These are phyloP conservation scores for Pseudochirops corinnae DNA, from an alignment of 2,797 vertebrate genomes.

Conservation along the genomic window DNA sequence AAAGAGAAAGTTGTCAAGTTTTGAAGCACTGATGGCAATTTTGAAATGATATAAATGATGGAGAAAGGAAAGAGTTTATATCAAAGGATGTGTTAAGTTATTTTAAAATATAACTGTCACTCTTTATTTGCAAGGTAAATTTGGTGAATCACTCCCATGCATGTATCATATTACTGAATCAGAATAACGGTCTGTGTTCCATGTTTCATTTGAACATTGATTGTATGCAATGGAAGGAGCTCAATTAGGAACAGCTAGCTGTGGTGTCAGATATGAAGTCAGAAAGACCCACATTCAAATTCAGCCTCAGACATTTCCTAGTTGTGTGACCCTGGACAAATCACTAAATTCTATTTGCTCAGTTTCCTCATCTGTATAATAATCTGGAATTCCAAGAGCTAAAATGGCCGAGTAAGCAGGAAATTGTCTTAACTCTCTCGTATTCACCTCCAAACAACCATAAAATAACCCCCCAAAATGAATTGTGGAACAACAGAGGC, in stretches of 20 bases:
- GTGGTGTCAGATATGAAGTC: neutral
- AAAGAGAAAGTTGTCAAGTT: slow-evolving; percentile 66
- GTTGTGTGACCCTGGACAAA: neutral
- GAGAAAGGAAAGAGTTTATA: slow-evolving; percentile 41
- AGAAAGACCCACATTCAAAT: neutral
- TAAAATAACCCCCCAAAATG: too few relatives aligned
- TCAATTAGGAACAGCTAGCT: neutral
- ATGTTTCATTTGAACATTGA: slow-evolving; percentile 12
- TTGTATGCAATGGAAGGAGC: slow-evolving; percentile 14
- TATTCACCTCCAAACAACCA: too few relatives aligned
- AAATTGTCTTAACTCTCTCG: too few relatives aligned
- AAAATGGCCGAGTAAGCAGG: too few relatives aligned
- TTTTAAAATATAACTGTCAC: neutral
- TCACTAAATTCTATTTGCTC: neutral
- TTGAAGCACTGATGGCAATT: slow-evolving; percentile 59
- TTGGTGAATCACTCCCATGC: neutral
- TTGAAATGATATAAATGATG: slow-evolving; percentile 57
- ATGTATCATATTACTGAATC: neutral
- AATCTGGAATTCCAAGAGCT: neutral
- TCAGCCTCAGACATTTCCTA: neutral
- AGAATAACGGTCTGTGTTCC: neutral
- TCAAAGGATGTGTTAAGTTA: slow-evolving; percentile 43
- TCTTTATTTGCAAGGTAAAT: slow-evolving; percentile 22
- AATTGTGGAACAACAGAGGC: too few relatives aligned
- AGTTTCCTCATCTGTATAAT: neutral